These are phyloP conservation scores for Trichopoda pennipes DNA, from an alignment of 2,888 invertebrate species.

Conservation along the genomic window DNA sequence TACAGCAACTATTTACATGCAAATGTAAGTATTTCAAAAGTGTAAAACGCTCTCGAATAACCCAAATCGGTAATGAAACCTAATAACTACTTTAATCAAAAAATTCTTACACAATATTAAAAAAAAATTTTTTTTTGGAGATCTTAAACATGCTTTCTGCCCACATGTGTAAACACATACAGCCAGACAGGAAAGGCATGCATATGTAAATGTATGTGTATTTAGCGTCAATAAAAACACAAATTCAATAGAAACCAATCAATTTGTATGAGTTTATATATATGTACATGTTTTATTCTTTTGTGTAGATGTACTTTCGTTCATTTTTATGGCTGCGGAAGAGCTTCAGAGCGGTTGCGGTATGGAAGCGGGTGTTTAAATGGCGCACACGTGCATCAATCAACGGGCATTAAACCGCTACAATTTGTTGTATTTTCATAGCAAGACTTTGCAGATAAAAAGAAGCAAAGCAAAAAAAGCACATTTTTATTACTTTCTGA, in stretches of 20 bases:
- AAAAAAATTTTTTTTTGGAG: too few relatives aligned
- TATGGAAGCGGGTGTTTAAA: conserved; percentile 62
- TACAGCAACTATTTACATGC: too few relatives aligned
- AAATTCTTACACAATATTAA: too few relatives aligned
- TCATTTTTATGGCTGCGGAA: background rate
- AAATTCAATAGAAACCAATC: conserved; percentile 19
- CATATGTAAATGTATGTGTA: background rate
- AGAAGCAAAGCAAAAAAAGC: conserved; percentile 14
- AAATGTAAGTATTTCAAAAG: too few relatives aligned
- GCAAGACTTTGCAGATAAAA: conserved; percentile 22
- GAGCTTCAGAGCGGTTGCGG: conserved; percentile 28
- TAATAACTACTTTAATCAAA: too few relatives aligned
- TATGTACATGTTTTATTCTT: background rate
- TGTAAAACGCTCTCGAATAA: too few relatives aligned
- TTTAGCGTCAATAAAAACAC: background rate
- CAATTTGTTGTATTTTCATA: conserved; percentile 38
- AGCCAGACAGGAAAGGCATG: background rate
- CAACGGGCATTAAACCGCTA: conserved; percentile 72
- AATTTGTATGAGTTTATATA: conserved; percentile 20
- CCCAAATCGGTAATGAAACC: too few relatives aligned
- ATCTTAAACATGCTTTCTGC: background rate
- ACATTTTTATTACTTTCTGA: conserved; percentile 22
- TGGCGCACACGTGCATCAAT: conserved; percentile 75
- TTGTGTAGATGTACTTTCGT: background rate
- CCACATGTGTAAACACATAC: background rate